phyloP scores from a whole-genome alignment of 2,888 invertebrate genomes.

The Tortricodes alternella region DNA sequence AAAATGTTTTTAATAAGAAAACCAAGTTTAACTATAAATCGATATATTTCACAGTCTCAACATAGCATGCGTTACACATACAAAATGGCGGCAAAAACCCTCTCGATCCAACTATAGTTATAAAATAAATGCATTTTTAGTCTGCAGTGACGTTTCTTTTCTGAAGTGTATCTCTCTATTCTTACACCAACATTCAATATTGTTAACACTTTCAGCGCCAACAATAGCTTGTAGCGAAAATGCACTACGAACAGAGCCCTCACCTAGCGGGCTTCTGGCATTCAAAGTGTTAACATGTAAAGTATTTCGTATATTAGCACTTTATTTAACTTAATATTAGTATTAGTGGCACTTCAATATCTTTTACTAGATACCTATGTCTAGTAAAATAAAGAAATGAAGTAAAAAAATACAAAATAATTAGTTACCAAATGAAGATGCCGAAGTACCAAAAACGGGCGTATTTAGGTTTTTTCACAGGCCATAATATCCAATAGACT shows the following conservation, averaged over 20 bases:
- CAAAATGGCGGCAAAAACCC: too few relatives aligned
- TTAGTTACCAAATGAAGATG: background rate
- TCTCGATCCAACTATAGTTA: too few relatives aligned
- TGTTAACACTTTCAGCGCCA: too few relatives aligned
- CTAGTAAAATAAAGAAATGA: background rate
- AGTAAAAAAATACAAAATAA: background rate
- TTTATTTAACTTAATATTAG: slow-evolving; percentile 5
- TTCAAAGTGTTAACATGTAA: too few relatives aligned
- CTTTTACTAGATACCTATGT: background rate
- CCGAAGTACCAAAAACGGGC: too few relatives aligned
- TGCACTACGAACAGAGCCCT: too few relatives aligned
- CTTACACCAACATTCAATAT: too few relatives aligned
- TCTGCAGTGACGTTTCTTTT: background rate
- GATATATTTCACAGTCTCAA: slow-evolving; percentile 8
- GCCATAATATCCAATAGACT: too few relatives aligned
- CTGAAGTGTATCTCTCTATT: too few relatives aligned
- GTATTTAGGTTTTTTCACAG: too few relatives aligned
- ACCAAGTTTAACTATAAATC: background rate
- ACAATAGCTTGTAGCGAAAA: too few relatives aligned
- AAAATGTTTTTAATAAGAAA: background rate
- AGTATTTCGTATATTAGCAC: background rate
- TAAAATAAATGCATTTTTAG: slow-evolving; percentile 6
- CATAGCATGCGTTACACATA: background rate
- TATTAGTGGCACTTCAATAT: slow-evolving; percentile 19
- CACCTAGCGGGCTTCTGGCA: too few relatives aligned